These are phyloP conservation scores for Rhinophrynus dorsalis DNA, from an alignment of 2,797 vertebrate species.

Conservation along the genomic window DNA sequence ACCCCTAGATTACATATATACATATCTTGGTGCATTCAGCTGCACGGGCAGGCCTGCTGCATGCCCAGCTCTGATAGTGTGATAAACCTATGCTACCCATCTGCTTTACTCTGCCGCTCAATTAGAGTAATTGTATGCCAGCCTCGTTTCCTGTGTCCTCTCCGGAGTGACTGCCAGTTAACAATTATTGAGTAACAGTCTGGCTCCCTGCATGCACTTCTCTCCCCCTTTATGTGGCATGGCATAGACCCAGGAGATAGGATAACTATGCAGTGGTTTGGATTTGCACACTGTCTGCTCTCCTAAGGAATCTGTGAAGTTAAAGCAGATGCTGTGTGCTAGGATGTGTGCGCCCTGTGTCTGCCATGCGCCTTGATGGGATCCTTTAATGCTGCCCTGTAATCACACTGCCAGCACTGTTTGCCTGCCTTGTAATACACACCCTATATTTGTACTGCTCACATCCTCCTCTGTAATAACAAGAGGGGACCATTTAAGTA, in stretches of 20 bases:
- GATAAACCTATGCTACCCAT: constrained; percentile 2
- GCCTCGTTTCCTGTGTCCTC: constrained; percentile 21
- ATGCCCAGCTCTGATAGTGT: neutral
- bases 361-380: neutral
- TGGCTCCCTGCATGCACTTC: neutral
- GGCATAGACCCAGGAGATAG: constrained; percentile 37
- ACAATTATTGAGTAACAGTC: neutral
- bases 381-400: constrained; percentile 63
- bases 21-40: too few species aligned
- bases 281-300: constrained; percentile 1
- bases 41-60: constrained; percentile 5
- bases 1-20: too few species aligned
- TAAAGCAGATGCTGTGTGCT: constrained; percentile 37
- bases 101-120: neutral
- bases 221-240: constrained; percentile 26
- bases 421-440: constrained; percentile 75
- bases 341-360: constrained; percentile 15
- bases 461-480: constrained; percentile 75
- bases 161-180: neutral
- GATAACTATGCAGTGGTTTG: constrained; percentile 34
- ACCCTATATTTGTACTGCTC: constrained; percentile 78
- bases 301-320: constrained; percentile 23
- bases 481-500: constrained; percentile 52
- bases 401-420: constrained; percentile 72
- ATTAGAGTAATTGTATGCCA: constrained; percentile 21